A percentile compares a stretch with the other conserved stretches of the same genome.
These are phyloP conservation scores for Chloroceryle amazona DNA, from an alignment of 2,797 vertebrate species.

Conservation along the genomic window DNA sequence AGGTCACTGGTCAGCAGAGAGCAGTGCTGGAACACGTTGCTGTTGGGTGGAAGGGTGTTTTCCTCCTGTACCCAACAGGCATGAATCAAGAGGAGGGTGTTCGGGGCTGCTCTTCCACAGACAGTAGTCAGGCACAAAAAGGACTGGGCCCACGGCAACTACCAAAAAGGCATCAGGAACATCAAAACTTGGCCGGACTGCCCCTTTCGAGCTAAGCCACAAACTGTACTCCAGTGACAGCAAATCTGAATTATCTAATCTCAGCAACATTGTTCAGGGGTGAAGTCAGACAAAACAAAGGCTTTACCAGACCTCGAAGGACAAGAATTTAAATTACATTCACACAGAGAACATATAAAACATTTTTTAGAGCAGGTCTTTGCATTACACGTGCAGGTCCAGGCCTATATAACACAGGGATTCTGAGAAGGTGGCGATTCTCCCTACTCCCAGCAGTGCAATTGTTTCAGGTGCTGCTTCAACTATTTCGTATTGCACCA, in stretches of 20 bases:
- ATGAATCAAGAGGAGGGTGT: not conserved
- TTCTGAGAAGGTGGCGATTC: rapidly evolving
- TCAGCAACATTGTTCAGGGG: not conserved
- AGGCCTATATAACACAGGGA: rapidly evolving
- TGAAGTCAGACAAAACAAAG: conserved; percentile 11
- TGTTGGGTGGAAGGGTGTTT: not conserved
- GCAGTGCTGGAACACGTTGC: rapidly evolving
- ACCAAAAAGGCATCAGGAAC: not conserved
- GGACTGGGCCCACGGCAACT: not conserved
- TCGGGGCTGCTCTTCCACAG: not conserved
- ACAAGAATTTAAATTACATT: not conserved
- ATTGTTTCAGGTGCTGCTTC: not conserved
- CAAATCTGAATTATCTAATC: not conserved
- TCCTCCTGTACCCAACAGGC: rapidly evolving
- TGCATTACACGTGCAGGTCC: rapidly evolving
- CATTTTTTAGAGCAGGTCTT: not conserved
- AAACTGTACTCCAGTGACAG: not conserved
- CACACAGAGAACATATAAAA: not conserved
- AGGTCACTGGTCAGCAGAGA: not conserved
- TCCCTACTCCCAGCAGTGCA: rapidly evolving
- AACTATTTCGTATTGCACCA: rapidly evolving
- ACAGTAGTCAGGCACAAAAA: rapidly evolving
- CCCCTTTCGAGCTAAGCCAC: not conserved
- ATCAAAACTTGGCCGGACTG: not conserved
- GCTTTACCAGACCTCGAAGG: not conserved